Evolutionary conservation across 2,113 vertebrate genomes (phyloP).

Genomic region (Rhynchomys soricoides): DNA sequence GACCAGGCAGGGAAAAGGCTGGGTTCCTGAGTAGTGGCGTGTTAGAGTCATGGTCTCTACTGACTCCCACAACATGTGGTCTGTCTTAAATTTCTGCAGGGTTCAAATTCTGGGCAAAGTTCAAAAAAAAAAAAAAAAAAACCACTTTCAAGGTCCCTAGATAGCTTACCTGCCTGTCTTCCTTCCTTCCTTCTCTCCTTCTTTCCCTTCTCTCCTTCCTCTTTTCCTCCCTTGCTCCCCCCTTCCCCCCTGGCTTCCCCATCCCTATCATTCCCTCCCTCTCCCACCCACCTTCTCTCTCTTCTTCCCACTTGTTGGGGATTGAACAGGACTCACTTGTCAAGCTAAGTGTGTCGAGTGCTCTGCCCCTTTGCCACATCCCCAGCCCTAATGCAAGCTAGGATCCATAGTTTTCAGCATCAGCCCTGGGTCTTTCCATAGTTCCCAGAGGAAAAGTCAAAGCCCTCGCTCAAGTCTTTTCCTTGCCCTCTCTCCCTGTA

Average conservation of each 20-base stretch:
- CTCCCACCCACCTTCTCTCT: no score
- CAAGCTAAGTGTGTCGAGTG: not conserved
- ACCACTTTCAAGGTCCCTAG: not conserved
- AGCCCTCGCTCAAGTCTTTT: not conserved
- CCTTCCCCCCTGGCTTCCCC: no score
- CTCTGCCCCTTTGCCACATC: not conserved
- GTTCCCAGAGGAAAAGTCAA: not conserved
- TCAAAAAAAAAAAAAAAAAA: not conserved
- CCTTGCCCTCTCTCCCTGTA: not conserved
- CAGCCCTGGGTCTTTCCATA: not conserved
- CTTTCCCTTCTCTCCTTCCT: not conserved
- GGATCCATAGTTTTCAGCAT: not conserved
- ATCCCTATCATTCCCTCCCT: no score
- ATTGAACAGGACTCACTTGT: not conserved
- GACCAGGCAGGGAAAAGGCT: not conserved
- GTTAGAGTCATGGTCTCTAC: not conserved
- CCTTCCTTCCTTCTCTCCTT: accelerated
- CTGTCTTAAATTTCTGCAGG: not conserved
- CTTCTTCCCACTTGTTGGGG: not conserved
- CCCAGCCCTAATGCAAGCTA: not conserved
- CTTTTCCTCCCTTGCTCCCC: not conserved
- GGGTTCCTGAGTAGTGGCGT: not conserved
- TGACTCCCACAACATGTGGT: not conserved
- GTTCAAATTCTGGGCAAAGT: not conserved
- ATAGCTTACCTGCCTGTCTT: not conserved